phyloP scores from a whole-genome alignment of 2,113 vertebrate species.

The Raja brachyura region DNA sequence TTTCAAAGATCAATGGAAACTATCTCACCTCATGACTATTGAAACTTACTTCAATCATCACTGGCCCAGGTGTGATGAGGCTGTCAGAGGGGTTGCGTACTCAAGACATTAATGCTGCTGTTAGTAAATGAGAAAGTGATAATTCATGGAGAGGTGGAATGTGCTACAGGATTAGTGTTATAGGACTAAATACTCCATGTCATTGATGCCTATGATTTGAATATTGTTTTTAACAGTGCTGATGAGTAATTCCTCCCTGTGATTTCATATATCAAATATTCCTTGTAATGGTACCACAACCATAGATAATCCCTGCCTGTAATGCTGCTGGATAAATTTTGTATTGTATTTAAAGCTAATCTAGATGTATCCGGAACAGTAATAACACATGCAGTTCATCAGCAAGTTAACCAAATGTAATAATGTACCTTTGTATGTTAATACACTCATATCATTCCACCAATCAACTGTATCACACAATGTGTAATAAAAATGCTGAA shows the following conservation, averaged over 20 bases:
- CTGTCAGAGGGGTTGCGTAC: background rate
- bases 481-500: background rate
- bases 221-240: background rate
- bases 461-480: background rate
- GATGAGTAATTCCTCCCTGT: background rate
- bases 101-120: no score
- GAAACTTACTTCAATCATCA: background rate
- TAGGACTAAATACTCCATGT: background rate
- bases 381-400: background rate
- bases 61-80: background rate
- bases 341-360: background rate
- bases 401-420: background rate
- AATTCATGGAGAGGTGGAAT: background rate
- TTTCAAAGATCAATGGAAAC: background rate
- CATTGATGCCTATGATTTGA: background rate
- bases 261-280: background rate
- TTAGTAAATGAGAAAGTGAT: no score
- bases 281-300: background rate
- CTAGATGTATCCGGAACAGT: background rate
- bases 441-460: background rate
- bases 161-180: background rate
- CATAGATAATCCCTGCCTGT: background rate
- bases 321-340: background rate
- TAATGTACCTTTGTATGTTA: background rate
- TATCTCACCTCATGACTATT: background rate